Conservation (phyloP, 2,797 vertebrate genomes). For the Poecile montanus region DNA sequence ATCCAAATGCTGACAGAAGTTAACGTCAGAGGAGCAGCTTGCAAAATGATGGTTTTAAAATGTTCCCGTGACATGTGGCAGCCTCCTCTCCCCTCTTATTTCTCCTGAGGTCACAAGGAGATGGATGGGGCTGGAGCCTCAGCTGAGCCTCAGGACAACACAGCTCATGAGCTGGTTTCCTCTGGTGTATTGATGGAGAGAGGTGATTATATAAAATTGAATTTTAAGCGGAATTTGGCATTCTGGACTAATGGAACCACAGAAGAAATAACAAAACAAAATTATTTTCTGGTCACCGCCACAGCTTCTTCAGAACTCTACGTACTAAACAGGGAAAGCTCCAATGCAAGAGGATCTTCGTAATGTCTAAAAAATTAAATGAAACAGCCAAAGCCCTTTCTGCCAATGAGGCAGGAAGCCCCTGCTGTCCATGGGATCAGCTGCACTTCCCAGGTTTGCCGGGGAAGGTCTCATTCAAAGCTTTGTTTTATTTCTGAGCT, state of each 20-base stretch:
- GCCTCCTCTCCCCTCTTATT: neutral
- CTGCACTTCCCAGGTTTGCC: neutral
- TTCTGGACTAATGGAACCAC: neutral
- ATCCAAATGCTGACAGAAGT: neutral
- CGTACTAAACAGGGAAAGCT: neutral
- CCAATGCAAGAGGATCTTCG: neutral
- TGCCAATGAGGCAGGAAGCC: neutral
- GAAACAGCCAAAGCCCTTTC: neutral
- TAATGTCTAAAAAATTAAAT: neutral
- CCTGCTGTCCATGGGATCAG: neutral
- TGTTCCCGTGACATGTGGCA: neutral
- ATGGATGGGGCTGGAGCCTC: neutral
- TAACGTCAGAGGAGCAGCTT: neutral
- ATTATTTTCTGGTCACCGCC: neutral
- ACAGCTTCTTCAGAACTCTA: neutral
- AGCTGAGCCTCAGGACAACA: neutral
- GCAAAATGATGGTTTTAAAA: neutral
- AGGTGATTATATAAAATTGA: neutral
- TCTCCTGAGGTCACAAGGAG: neutral
- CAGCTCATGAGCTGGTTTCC: neutral
- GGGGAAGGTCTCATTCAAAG: neutral
- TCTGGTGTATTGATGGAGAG: neutral
- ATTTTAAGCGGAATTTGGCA: constrained; percentile 30
- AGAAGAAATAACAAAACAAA: neutral
- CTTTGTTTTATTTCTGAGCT: neutral